Evolutionary conservation across 2,797 vertebrate genomes (phyloP).

Genomic region (Neoniphon sammara): DNA sequence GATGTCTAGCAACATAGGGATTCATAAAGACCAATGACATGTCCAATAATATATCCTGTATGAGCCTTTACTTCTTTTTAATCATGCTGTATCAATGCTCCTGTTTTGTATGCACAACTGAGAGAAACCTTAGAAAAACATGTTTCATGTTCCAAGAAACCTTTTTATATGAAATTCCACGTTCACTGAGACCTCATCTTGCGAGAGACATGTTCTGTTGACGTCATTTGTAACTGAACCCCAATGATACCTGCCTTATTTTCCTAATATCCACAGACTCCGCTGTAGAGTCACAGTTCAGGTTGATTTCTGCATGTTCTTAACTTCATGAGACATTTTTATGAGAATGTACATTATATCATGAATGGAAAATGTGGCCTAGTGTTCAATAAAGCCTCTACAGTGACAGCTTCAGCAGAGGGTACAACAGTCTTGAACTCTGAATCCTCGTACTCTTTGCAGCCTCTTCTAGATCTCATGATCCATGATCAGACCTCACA

Average conservation of each 20-base stretch:
- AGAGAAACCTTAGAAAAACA: conserved; percentile 21
- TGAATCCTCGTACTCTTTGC: not conserved
- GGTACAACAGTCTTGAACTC: not conserved
- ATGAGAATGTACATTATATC: not conserved
- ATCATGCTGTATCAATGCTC: not conserved
- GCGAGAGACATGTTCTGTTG: conserved; percentile 22
- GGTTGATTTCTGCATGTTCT: conserved; percentile 19
- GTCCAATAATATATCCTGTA: conserved; percentile 13
- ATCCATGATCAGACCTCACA: not conserved
- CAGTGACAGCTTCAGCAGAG: not conserved
- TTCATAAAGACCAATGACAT: conserved; percentile 17
- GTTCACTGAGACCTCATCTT: conserved; percentile 25
- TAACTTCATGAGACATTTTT: not conserved
- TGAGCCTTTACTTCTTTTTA: conserved; percentile 5
- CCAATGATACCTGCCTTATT: conserved; percentile 22
- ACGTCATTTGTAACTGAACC: conserved; percentile 17
- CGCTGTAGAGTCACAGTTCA: not conserved
- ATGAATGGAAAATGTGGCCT: not conserved
- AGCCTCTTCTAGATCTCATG: not conserved
- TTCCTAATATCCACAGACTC: conserved; percentile 27
- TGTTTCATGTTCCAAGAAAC: conserved; percentile 26
- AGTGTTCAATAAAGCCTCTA: not conserved
- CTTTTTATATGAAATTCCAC: conserved; percentile 8
- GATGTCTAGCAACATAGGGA: conserved; percentile 5
- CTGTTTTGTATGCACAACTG: not conserved